A percentile compares a stretch with the other conserved stretches of the same genome.
Evolutionary conservation across 2,888 invertebrate genomes (phyloP).

Genomic region (Leptopilina syphax): DNA sequence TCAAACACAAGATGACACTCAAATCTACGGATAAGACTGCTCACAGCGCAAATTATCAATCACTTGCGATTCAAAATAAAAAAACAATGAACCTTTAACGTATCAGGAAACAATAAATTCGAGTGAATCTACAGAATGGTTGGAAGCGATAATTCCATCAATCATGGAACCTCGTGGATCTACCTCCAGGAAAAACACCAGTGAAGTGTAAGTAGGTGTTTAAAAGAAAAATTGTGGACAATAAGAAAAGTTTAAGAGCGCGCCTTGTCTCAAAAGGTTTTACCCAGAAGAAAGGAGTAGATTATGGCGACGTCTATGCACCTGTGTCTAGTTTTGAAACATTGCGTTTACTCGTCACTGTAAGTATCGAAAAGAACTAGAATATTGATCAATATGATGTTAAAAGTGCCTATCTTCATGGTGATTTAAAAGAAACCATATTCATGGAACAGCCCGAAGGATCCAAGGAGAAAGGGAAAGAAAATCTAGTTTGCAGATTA

Average conservation of each 20-base stretch:
- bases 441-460: conserved; percentile 58
- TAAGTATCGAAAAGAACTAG: conserved; percentile 49
- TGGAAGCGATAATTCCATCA: conserved; percentile 50
- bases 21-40: conserved; percentile 1
- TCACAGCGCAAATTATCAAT: conserved; percentile 19
- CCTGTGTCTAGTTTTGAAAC: conserved; percentile 55
- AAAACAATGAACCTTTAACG: conserved; percentile 20
- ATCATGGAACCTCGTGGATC: conserved; percentile 50
- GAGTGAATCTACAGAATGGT: conserved; percentile 42
- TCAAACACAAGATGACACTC: conserved; percentile 39
- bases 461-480: conserved; percentile 41
- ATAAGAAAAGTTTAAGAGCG: conserved; percentile 47
- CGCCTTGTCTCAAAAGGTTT: conserved; percentile 54
- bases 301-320: conserved; percentile 53
- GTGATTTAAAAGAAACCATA: conserved; percentile 48
- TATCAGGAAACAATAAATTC: conserved; percentile 42
- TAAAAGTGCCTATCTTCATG: conserved; percentile 52
- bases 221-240: conserved; percentile 43
- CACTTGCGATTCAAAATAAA: neutral
- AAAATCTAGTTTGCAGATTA: conserved; percentile 49
- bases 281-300: conserved; percentile 48
- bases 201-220: conserved; percentile 53
- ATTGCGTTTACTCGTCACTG: conserved; percentile 48
- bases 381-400: conserved; percentile 55
- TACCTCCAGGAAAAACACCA: conserved; percentile 42